A percentile compares a stretch with the other conserved stretches of the same genome.
Conservation (phyloP, 2,797 vertebrate species). For the Gallinago nigripennis region DNA sequence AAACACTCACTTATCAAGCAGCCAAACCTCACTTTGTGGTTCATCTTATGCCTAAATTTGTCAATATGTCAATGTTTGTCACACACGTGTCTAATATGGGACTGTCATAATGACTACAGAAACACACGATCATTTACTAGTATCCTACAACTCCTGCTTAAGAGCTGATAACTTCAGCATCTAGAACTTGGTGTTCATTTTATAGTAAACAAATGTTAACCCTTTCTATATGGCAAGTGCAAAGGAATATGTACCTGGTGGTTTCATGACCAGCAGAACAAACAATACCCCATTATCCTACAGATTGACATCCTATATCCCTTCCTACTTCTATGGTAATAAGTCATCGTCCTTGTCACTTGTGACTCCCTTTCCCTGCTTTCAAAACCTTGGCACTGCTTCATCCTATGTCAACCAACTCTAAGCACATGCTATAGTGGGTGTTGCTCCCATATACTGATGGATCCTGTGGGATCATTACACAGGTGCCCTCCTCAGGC, state of each 20-base stretch:
- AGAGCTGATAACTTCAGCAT: background rate
- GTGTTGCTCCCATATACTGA: background rate
- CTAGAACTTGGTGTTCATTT: background rate
- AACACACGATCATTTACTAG: too few species aligned
- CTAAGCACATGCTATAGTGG: background rate
- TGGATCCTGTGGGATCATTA: background rate
- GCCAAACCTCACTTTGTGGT: background rate
- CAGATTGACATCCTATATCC: background rate
- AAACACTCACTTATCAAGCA: background rate
- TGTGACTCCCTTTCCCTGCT: background rate
- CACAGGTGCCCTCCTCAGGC: background rate
- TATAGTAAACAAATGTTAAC: background rate
- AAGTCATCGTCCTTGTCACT: background rate
- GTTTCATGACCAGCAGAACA: background rate
- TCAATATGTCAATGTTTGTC: background rate
- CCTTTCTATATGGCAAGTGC: background rate
- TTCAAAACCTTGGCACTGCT: background rate
- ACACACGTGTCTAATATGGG: background rate
- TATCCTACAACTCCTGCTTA: too few species aligned
- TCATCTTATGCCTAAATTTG: background rate
- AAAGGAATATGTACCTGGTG: background rate
- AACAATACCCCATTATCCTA: rapidly evolving
- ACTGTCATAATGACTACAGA: background rate
- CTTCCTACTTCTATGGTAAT: background rate
- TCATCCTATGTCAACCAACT: background rate